Evolutionary conservation across 1,140 invertebrate species (phyloP).

Genomic region (Ceratina calcarata): DNA sequence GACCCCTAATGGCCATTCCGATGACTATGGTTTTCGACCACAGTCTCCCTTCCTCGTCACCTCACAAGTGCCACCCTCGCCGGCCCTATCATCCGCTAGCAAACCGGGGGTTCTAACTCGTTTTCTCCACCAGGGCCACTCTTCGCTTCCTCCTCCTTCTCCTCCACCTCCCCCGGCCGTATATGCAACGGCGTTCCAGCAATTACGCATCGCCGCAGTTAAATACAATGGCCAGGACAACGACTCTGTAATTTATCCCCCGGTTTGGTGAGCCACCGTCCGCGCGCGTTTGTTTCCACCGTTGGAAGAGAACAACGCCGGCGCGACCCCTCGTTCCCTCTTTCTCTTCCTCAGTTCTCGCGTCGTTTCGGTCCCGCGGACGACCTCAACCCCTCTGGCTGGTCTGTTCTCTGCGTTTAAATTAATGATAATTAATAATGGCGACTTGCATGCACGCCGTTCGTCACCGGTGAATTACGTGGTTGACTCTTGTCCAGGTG

Average conservation of each 20-base stretch:
- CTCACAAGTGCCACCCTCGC: neutral
- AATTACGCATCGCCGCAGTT: conserved; percentile 77
- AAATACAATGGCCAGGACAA: conserved; percentile 77
- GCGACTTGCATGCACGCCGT: conserved; percentile 38
- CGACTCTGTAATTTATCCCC: conserved; percentile 77
- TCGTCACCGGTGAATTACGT: conserved; percentile 46
- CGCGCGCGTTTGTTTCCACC: conserved; percentile 55
- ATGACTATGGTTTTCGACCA: conserved; percentile 73
- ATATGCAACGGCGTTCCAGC: conserved; percentile 71
- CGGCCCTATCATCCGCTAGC: conserved; percentile 7
- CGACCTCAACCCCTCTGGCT: conserved; percentile 30
- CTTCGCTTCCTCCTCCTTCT: conserved; percentile 38
- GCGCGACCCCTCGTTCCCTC: neutral
- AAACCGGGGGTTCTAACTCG: conserved; percentile 53
- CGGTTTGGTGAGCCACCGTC: conserved; percentile 60
- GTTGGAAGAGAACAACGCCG: conserved; percentile 47
- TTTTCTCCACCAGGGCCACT: conserved; percentile 45
- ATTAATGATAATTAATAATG: conserved; percentile 69
- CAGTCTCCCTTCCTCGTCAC: conserved; percentile 52
- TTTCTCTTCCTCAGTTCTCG: neutral
- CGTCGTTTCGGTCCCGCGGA: conserved; percentile 13
- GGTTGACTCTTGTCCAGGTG: neutral
- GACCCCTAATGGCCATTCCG: conserved; percentile 79
- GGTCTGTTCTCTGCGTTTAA: conserved; percentile 44
- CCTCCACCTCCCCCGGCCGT: conserved; percentile 7